Conservation (phyloP, 1,140 invertebrate species). For the Notospermus geniculatus region DNA sequence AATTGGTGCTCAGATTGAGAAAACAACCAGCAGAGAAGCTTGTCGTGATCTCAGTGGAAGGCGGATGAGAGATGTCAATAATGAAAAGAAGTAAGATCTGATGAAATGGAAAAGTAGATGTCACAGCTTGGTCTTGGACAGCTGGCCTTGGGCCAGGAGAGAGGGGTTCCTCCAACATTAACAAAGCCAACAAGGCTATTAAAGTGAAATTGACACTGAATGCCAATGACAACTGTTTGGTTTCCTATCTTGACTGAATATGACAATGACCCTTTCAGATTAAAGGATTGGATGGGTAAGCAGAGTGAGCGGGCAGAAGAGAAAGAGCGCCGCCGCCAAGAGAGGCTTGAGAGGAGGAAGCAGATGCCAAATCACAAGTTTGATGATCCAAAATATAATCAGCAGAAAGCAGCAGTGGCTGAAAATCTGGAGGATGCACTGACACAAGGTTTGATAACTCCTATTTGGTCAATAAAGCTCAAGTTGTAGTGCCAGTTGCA, state of each 20-base stretch:
- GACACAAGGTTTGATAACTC: constrained; percentile 52
- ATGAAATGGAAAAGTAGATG: background rate
- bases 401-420: constrained; percentile 70
- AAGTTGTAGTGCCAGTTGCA: background rate
- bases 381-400: constrained; percentile 75
- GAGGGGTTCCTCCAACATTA: too few relatives aligned
- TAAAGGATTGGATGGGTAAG: constrained; percentile 86
- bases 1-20: constrained; percentile 96
- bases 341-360: constrained; percentile 69
- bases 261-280: constrained; percentile 35
- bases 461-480: background rate
- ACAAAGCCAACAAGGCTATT: too few relatives aligned
- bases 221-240: background rate
- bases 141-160: too few relatives aligned
- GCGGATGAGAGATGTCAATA: constrained; percentile 90
- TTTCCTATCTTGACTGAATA: too few relatives aligned
- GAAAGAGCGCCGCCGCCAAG: constrained; percentile 69
- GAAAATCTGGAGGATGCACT: constrained; percentile 81
- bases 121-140: background rate
- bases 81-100: constrained; percentile 75
- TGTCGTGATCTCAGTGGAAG: constrained; percentile 92
- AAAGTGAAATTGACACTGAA: background rate
- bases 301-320: constrained; percentile 72
- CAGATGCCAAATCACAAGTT: constrained; percentile 79
- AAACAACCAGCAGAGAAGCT: constrained; percentile 96